These are phyloP conservation scores for Daboia siamensis DNA, from an alignment of 2,113 vertebrate species.

Conservation along the genomic window DNA sequence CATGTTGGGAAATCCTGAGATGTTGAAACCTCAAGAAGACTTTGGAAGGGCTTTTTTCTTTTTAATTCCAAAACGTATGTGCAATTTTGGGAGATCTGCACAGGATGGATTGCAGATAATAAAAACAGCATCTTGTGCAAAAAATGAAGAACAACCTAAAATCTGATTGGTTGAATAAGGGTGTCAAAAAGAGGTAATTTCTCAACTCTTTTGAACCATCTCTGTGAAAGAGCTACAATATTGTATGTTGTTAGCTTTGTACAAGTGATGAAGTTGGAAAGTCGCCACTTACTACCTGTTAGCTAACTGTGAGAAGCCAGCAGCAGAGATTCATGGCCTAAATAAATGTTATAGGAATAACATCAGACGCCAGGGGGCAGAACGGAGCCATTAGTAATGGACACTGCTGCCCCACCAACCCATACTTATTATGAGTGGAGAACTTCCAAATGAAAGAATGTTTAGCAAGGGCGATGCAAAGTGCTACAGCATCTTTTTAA, in stretches of 20 bases:
- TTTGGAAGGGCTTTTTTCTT: neutral
- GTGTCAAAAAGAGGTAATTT: neutral
- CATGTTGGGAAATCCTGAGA: neutral
- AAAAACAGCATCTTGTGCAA: neutral
- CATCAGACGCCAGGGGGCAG: conserved; percentile 9
- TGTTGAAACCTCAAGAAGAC: rapidly evolving
- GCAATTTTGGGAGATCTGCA: neutral
- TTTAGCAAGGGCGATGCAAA: neutral
- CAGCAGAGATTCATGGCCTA: neutral
- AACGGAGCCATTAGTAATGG: neutral
- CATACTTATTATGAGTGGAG: neutral
- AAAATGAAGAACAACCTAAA: neutral
- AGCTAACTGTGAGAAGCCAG: too few relatives aligned
- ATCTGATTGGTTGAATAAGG: neutral
- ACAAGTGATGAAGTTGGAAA: neutral
- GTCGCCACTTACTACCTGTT: neutral
- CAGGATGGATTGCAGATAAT: neutral
- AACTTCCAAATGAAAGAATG: neutral
- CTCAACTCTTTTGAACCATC: neutral
- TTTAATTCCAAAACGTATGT: neutral
- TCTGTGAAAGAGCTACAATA: neutral
- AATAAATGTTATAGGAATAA: neutral
- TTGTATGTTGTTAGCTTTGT: neutral
- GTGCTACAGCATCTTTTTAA: neutral
- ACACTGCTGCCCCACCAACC: neutral